Evolutionary conservation across 2,113 vertebrate genomes (phyloP).

Genomic region (Prunella himalayana): DNA sequence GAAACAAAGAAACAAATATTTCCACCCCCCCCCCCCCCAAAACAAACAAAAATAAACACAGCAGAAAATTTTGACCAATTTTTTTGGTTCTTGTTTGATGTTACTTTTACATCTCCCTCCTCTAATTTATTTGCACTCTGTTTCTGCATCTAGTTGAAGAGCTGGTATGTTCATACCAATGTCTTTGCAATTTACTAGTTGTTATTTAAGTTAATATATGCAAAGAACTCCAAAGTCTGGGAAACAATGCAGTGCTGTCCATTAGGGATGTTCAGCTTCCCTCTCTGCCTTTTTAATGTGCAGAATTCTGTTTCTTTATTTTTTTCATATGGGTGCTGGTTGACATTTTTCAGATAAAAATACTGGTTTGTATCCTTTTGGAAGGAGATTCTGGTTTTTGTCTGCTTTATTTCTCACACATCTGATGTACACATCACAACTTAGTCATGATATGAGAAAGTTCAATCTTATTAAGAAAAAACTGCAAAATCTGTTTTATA

Average conservation of each 20-base stretch:
- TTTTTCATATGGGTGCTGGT: not conserved
- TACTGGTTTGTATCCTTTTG: not conserved
- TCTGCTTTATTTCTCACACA: not conserved
- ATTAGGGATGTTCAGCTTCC: not conserved
- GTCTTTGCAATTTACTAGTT: not conserved
- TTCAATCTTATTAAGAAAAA: not conserved
- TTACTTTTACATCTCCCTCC: not conserved
- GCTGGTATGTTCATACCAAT: not conserved
- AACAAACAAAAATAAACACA: not conserved
- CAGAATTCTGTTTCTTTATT: not conserved
- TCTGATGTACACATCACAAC: not conserved
- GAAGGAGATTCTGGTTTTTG: not conserved
- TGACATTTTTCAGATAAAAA: not conserved
- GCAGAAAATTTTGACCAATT: not conserved
- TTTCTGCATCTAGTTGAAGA: not conserved
- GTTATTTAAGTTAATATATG: not conserved
- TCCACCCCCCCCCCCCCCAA: fast-evolving
- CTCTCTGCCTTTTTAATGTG: not conserved
- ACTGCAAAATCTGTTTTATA: not conserved
- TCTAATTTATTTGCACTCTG: not conserved
- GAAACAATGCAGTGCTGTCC: not conserved
- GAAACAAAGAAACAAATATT: not conserved
- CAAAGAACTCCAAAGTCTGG: fast-evolving
- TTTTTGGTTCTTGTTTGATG: not conserved
- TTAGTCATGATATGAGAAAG: not conserved